These are phyloP conservation scores for Prunella fulvescens DNA, from an alignment of 2,113 vertebrate genomes.

Conservation along the genomic window DNA sequence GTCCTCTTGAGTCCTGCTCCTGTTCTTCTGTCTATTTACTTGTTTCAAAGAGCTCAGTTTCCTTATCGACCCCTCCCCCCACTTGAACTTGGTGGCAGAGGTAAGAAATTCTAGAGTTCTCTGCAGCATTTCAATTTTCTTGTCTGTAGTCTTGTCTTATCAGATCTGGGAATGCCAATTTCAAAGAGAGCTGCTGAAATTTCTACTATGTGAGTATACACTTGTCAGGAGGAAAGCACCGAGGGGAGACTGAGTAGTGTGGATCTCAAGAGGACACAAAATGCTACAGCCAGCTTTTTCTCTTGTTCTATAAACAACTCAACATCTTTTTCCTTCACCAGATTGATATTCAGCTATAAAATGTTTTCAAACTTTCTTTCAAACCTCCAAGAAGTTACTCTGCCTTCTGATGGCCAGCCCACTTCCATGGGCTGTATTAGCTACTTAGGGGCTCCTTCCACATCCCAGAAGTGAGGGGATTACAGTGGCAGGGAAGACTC, in stretches of 20 bases:
- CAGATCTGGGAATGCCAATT: not conserved
- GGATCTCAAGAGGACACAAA: not conserved
- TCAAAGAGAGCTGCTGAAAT: not conserved
- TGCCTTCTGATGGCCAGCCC: not conserved
- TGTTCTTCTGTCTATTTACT: not conserved
- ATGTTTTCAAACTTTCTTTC: not conserved
- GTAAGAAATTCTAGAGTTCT: not conserved
- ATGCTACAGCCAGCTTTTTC: not conserved
- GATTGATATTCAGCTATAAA: conserved; percentile 6
- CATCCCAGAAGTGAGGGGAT: not conserved
- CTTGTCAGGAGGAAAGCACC: not conserved
- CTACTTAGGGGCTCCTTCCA: not conserved
- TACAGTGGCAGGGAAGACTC: not conserved
- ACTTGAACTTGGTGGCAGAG: not conserved
- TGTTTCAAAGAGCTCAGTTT: not conserved
- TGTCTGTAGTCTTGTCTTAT: not conserved
- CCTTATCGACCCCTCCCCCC: not conserved
- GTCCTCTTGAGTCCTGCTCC: not conserved
- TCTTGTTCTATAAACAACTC: not conserved
- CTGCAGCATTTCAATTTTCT: not conserved
- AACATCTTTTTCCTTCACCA: not conserved
- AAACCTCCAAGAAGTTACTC: not conserved
- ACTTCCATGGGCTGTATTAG: not conserved
- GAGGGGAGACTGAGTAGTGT: not conserved
- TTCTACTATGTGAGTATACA: not conserved